A percentile compares a stretch with the other conserved stretches of the same genome.
Evolutionary conservation across 2,888 invertebrate species (phyloP).

Genomic region (Thysanoteuthis rhombus): DNA sequence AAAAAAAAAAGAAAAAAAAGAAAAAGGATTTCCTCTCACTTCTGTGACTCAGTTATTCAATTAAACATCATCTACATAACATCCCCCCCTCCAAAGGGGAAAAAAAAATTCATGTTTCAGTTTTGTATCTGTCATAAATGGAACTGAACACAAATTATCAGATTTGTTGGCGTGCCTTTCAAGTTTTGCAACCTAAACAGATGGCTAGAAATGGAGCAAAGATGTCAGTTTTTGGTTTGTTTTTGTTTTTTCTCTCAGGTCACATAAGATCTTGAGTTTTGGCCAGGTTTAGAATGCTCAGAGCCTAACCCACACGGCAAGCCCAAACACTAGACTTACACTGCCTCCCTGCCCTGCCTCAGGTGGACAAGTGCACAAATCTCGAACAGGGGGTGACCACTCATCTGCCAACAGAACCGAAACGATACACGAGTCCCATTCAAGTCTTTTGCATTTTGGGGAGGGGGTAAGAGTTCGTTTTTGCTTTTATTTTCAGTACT

Average conservation of each 20-base stretch:
- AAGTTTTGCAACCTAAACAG: not conserved
- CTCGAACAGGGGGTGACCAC: not conserved
- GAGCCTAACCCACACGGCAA: not conserved
- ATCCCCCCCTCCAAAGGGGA: not conserved
- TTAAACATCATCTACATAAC: not conserved
- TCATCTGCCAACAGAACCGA: not conserved
- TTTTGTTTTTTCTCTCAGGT: not conserved
- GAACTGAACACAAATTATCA: not conserved
- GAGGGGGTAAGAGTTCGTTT: not conserved
- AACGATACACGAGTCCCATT: not conserved
- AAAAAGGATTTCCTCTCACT: not conserved
- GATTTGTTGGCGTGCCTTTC: not conserved
- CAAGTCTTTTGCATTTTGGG: not conserved
- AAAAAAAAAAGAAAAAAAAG: too few species aligned
- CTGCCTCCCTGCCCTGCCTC: not conserved
- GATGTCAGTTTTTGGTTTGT: not conserved
- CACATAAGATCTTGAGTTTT: not conserved
- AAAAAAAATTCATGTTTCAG: not conserved
- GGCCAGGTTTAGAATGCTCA: not conserved
- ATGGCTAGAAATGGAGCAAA: not conserved
- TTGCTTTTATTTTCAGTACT: not conserved
- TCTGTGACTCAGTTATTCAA: not conserved
- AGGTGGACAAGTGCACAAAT: not conserved
- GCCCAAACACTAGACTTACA: not conserved
- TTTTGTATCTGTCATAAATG: not conserved